These are phyloP conservation scores for Oreochromis mossambicus DNA, from an alignment of 2,797 vertebrate genomes.

Conservation along the genomic window DNA sequence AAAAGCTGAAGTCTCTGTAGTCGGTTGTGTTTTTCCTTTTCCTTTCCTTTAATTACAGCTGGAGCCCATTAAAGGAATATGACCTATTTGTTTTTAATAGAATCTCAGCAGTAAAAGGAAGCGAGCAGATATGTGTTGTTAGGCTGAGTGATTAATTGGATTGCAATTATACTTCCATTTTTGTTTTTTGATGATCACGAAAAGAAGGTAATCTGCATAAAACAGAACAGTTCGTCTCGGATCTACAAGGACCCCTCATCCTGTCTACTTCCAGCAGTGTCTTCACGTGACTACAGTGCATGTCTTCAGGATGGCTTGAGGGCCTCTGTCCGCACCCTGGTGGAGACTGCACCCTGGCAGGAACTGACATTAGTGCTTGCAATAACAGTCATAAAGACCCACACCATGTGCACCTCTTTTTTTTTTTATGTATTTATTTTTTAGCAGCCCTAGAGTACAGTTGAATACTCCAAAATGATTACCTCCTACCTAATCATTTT, in stretches of 20 bases:
- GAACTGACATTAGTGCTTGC: not conserved
- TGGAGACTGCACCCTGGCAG: not conserved
- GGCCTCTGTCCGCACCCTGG: not conserved
- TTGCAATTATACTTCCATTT: not conserved
- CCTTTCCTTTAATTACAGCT: constrained; percentile 18
- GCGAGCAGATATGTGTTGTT: not conserved
- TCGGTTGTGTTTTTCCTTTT: not conserved
- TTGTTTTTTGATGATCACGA: not conserved
- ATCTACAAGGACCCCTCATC: not conserved
- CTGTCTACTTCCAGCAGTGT: not conserved
- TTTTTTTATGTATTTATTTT: not conserved
- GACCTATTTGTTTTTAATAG: not conserved
- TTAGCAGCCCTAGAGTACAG: not conserved
- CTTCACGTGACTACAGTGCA: fast-evolving
- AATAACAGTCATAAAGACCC: not conserved
- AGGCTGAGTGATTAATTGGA: not conserved
- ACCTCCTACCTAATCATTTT: not conserved
- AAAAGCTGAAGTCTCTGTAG: not conserved
- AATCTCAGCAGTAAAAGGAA: not conserved
- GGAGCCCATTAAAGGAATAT: not conserved
- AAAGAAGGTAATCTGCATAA: not conserved
- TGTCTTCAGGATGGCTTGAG: not conserved
- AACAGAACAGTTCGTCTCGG: not conserved
- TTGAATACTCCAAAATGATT: not conserved
- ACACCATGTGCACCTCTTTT: too few relatives aligned